phyloP scores from a whole-genome alignment of 2,888 invertebrate species.

The Agrochola lota region DNA sequence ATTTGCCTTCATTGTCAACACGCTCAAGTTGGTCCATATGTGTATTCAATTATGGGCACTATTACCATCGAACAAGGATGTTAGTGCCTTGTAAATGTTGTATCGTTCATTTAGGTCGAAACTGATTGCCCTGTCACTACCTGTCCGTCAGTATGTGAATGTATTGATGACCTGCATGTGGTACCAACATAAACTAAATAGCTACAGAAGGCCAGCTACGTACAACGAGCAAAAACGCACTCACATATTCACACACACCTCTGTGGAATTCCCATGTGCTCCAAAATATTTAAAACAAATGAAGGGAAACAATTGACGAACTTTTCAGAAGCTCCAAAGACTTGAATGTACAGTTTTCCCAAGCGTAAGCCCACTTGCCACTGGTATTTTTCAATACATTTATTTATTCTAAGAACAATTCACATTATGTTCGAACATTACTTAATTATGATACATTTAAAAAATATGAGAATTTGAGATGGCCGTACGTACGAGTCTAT shows the following conservation, averaged over 20 bases:
- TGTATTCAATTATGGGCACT: constrained; percentile 56
- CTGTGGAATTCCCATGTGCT: background rate
- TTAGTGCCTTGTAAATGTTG: constrained; percentile 49
- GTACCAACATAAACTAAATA: background rate
- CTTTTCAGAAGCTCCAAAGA: background rate
- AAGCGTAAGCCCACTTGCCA: background rate
- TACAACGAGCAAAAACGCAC: background rate
- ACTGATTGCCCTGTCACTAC: constrained; percentile 32
- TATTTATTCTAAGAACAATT: background rate
- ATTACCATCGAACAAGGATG: constrained; percentile 33
- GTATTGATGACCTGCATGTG: constrained; percentile 47
- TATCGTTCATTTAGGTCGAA: constrained; percentile 36
- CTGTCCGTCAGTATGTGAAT: constrained; percentile 28
- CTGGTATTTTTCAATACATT: background rate
- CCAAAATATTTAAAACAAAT: background rate
- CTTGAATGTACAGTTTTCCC: background rate
- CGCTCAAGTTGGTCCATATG: constrained; percentile 42
- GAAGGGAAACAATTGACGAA: background rate
- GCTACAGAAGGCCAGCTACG: background rate
- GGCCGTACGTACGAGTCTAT: background rate
- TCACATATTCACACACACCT: background rate
- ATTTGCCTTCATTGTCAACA: constrained; percentile 69
- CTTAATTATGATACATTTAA: background rate
- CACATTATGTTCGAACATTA: background rate
- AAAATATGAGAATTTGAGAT: background rate